Conservation (phyloP, 2,113 vertebrate species). For the Pseudopodoces humilis region DNA sequence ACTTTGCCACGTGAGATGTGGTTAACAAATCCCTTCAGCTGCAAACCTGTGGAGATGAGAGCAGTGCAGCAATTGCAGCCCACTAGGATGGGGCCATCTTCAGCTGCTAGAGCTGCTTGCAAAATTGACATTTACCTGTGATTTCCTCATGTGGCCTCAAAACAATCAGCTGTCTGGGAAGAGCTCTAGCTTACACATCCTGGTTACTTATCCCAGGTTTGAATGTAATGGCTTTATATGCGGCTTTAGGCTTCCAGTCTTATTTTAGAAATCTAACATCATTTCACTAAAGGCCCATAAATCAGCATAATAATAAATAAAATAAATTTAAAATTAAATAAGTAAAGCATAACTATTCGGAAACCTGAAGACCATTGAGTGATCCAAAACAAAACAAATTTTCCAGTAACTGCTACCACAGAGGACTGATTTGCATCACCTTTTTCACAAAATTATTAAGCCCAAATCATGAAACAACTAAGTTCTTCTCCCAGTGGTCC, state of each 20-base stretch:
- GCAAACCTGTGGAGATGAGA: not conserved
- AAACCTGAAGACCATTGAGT: not conserved
- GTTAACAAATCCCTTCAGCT: not conserved
- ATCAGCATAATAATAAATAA: not conserved
- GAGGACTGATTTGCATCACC: not conserved
- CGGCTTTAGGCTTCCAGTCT: not conserved
- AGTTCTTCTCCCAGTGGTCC: not conserved
- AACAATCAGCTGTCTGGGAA: not conserved
- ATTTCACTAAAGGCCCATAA: not conserved
- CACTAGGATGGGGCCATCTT: not conserved
- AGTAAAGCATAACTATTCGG: not conserved
- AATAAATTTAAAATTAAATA: no score
- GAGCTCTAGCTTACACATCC: not conserved
- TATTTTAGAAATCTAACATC: not conserved
- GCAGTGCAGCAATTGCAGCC: not conserved
- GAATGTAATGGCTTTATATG: not conserved
- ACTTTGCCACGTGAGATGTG: not conserved
- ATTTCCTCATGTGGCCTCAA: fast-evolving
- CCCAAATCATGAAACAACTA: not conserved
- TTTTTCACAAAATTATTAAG: not conserved
- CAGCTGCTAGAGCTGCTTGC: not conserved
- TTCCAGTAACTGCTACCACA: not conserved
- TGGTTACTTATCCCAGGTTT: not conserved
- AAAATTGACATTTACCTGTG: not conserved
- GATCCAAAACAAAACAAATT: not conserved